Base-by-base conservation (phyloP, 2,797 vertebrate genomes). In the Tokudaia tokunoshimensis region DNA sequence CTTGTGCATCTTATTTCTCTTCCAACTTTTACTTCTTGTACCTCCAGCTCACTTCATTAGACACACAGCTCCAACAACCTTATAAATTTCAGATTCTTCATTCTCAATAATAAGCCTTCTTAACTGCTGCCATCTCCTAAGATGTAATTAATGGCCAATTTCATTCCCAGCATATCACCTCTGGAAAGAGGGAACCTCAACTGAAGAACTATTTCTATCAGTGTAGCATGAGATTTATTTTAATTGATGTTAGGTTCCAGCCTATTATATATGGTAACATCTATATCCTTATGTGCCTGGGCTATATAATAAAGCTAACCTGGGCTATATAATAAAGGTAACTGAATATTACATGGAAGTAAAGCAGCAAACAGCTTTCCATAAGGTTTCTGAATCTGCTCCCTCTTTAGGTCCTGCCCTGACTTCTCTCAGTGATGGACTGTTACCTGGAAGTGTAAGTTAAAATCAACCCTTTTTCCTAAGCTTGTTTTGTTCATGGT, bases 1-100 rank as follows among this genome's bases (percentile, higher is more conserved):
- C 7, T n/a, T 4, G 1, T 5, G n/a, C 1, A 6, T 26, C 65
- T 3, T 47, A 5, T 2, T n/a, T 34, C 2, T 5, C 47, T 37
- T 1, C 9, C 47, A 37, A 57, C 14, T 17, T 7, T 13, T 22
- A 13, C 1, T 34, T 50, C 26, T 17, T 12, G 3, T 57, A 3
- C 31, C 24, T 65, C 31, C 7, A 55, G 10, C 15, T 95, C 26
- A 47, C 6, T 2, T 29, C 34, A 34, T 14, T 1, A 74, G 34
- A 34, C 44, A 22, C 17, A 52, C 14, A 20, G 15, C 7, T 57
- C n/a, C 13, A 41, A 24, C 2, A 44, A 6, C 11, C 12, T 14
- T n/a, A 29, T 14, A 26, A 1, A 9, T 67, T 1, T 4, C 1
- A 29, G 9, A 1, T 29, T 15, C 50, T 88, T 14, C 37, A 20